These are phyloP conservation scores for Bradypodion pumilum DNA, from an alignment of 2,797 vertebrate genomes.

Conservation along the genomic window DNA sequence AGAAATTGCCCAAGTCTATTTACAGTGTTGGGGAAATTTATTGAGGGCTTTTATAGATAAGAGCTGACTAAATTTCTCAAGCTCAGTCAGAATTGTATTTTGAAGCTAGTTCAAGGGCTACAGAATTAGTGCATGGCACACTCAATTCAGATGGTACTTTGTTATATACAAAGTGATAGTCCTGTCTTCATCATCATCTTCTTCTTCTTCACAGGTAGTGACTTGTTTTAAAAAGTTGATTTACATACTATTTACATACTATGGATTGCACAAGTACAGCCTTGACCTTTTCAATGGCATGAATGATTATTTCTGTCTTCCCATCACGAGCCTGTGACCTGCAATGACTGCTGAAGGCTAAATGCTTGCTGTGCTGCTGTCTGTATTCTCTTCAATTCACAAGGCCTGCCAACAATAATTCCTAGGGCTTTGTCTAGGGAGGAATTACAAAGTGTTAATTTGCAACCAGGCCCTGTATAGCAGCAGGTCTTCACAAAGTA, in stretches of 20 bases:
- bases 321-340: not conserved
- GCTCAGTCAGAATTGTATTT: not conserved
- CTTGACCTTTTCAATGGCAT: not conserved
- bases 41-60: not conserved
- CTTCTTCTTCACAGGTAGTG: no score
- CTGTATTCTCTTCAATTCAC: not conserved
- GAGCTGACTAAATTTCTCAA: no score
- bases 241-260: not conserved
- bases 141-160: not conserved
- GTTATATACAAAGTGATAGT: not conserved
- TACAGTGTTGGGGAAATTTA: not conserved
- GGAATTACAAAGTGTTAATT: not conserved
- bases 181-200: no score
- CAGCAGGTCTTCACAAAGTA: not conserved
- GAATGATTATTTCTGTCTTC: not conserved
- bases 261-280: not conserved
- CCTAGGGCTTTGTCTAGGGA: not conserved
- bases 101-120: not conserved
- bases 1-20: not conserved
- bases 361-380: not conserved
- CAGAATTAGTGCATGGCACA: not conserved
- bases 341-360: not conserved
- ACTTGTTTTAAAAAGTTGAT: not conserved
- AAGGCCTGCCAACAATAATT: not conserved
- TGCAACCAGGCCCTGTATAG: no score